Evolutionary conservation across 2,888 invertebrate species (phyloP), one percentile per base, ranked within the genome.

Genomic region (Oscheius sp.): DNA sequence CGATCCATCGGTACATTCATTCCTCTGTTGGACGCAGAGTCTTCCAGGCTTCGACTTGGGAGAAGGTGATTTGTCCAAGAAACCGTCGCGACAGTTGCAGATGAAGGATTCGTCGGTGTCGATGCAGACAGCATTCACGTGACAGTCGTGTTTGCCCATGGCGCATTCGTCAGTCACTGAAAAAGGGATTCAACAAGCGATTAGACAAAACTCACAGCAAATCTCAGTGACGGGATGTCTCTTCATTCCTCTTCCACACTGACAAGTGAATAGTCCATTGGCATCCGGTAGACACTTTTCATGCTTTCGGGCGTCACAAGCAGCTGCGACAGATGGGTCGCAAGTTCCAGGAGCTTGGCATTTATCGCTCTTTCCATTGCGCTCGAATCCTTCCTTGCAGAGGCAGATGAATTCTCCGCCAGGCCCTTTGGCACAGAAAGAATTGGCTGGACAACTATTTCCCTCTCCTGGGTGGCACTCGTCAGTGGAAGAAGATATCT

Each of bases 1-100:
- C 88, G 91, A 92, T 82, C 92, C 91, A 0, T 90, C 89, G 80
- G 91, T 90, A 82, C 95, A 95, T 87, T 95, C 95, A 86, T 95
- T 91, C 85, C 93, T 94, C 89, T 95, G 95, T 91, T 72, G 64
- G 6, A 71, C 71, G 72, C 85, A 85, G n/a, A 78, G 70, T 29
- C 83, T 68, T 65, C 85, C 85, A 6, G 84, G 84, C 50, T 79
- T 77, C 57, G 69, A 69, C 34, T 70, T 72, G 57, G 75, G 77
- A 67, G 82, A 80, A 3, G 82, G 79, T 3, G 81, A 80, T 46
- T 79, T 75, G 75, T 84, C 84, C 48, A 78, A 53, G 78, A 76
- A 83, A n/a, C 81, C 83, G 39, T 72, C 72, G 55, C 72, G 74
- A 74, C 86, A 86, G 0, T 75, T 74, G 67, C 86, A 86, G 45